Base-by-base conservation (phyloP, 2,888 invertebrate species). In the Globia sparganii region DNA sequence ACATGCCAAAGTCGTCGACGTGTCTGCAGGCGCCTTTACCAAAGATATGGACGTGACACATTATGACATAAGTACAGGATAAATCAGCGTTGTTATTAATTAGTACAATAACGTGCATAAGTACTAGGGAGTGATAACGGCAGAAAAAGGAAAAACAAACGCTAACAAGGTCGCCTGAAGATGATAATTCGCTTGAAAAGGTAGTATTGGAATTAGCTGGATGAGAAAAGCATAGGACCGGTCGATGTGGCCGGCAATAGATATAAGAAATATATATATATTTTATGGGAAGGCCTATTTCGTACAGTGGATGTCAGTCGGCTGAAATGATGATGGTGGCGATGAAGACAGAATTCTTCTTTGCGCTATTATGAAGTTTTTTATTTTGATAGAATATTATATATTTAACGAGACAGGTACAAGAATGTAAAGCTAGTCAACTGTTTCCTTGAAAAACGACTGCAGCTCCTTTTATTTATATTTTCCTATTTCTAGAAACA, bases 81-180 rank as follows among this genome's bases (percentile, higher is more conserved):
- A 86, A 82, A 85, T 82, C 78, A 75, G 43, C n/a, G 46, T 64
- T 71, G 78, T 81, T 85, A 86, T 86, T 85, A 78, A 86, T 86
- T 79, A 76, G 72, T 34, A 53, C 65, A 59, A 25, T 79, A 69
- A 37, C 68, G 68, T 77, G 76, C 75, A 71, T 68, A n/a, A n/a
- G n/a, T n/a, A 68, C n/a, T n/a, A 11, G 9, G 28, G 31, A 64
- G 25, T 31, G 75, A 85, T 75, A 75, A 70, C 13, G 34, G 28
- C 21, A 73, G 34, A 25, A 85, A 58, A 72, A 65, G 85, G 82
- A 78, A 84, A 82, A 75, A 78, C 68, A 77, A 75, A 76, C 6
- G 18, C 59, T 59, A 40, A 66, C 72, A 78, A 81, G 78, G 81
- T 62, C 64, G 43, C 2, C 46, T 40, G n/a, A 13, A n/a, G 13